These are phyloP conservation scores for Grammomys surdaster DNA, from an alignment of 2,113 vertebrate genomes.

Conservation along the genomic window DNA sequence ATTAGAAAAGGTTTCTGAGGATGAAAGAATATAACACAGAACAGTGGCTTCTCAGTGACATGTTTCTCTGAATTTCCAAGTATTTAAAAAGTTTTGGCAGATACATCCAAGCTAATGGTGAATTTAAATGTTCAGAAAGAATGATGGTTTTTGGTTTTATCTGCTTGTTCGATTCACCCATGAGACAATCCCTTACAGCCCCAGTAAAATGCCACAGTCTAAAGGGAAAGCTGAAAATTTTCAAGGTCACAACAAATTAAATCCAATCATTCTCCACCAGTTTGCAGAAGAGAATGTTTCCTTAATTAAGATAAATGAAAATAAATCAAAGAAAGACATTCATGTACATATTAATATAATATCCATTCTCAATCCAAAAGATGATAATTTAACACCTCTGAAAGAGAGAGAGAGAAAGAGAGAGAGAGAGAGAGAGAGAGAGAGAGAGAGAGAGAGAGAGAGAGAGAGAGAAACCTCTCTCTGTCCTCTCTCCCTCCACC, in stretches of 20 bases:
- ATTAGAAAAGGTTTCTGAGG: slow-evolving; percentile 30
- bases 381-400: background rate
- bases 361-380: background rate
- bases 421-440: too few species aligned
- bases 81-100: background rate
- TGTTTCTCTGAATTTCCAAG: slow-evolving; percentile 37
- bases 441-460: too few species aligned
- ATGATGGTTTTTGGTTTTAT: background rate
- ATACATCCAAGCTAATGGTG: background rate
- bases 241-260: slow-evolving; percentile 50
- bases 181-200: background rate
- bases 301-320: slow-evolving; percentile 52
- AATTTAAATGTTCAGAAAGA: slow-evolving; percentile 32
- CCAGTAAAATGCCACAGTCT: background rate
- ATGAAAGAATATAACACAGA: background rate
- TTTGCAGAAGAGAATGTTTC: slow-evolving; percentile 1
- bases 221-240: slow-evolving; percentile 27
- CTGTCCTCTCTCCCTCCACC: background rate
- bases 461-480: too few species aligned
- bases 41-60: background rate
- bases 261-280: background rate
- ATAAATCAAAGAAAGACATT: background rate
- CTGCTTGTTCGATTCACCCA: background rate
- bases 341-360: slow-evolving; percentile 3
- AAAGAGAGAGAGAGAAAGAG: background rate